These are phyloP conservation scores for Eupeodes latifasciatus DNA, from an alignment of 2,888 invertebrate genomes.

Conservation along the genomic window DNA sequence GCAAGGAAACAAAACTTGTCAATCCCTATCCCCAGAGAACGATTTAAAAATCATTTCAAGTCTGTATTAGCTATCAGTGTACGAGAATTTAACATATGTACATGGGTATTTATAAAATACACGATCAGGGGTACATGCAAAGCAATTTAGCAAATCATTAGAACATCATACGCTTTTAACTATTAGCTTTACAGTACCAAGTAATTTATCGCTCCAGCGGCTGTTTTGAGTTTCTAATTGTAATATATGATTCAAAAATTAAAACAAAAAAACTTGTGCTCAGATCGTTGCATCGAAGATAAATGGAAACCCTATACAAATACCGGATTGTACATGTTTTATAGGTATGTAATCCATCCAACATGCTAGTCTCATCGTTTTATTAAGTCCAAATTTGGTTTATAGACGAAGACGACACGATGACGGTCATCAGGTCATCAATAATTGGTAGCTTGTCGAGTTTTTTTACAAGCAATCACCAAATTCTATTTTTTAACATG, in stretches of 20 bases:
- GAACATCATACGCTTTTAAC: conserved; percentile 41
- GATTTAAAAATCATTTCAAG: conserved; percentile 53
- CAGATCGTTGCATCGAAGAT: not conserved
- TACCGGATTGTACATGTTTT: conserved; percentile 17
- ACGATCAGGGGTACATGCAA: conserved; percentile 56
- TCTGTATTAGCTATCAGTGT: conserved; percentile 23
- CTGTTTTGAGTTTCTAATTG: conserved; percentile 35
- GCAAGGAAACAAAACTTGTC: conserved; percentile 52
- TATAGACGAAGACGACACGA: conserved; percentile 43
- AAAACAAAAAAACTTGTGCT: not conserved
- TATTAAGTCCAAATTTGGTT: conserved; percentile 53
- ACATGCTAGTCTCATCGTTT: conserved; percentile 22
- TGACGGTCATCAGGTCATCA: conserved; percentile 66
- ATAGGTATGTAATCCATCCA: conserved; percentile 20
- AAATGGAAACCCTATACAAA: conserved; percentile 16
- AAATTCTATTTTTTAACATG: not conserved
- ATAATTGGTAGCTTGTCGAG: not conserved
- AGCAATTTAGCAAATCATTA: conserved; percentile 67
- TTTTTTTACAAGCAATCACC: conserved; percentile 27
- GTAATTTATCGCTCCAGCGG: conserved; percentile 18
- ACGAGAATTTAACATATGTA: conserved; percentile 12
- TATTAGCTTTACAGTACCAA: conserved; percentile 17
- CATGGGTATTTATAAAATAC: conserved; percentile 21
- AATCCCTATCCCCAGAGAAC: conserved; percentile 35
- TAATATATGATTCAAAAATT: conserved; percentile 40